Evolutionary conservation across 2,888 invertebrate species (phyloP), one percentile per base, ranked within the genome.

Genomic region (Eupithecia insigniata): DNA sequence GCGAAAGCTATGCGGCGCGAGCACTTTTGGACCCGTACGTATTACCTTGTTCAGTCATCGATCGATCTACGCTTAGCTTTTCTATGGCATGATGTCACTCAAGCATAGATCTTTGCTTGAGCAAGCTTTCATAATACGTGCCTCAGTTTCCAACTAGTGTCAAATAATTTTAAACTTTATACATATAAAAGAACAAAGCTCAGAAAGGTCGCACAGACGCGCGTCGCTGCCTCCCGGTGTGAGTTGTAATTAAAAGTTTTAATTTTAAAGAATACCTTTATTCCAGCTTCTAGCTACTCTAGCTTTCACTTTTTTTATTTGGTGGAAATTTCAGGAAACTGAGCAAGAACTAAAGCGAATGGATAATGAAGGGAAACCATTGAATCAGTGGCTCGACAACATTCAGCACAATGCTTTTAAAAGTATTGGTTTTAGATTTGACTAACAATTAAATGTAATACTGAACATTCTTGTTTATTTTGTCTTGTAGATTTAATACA

Each of bases 271-370:
- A 18, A 43, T 22, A 22, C 10, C 10, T 51, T 10, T n/a, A 1
- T 51, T 10, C 3, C n/a, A n/a, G n/a, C n/a, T n/a, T n/a, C n/a
- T n/a, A n/a, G n/a, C n/a, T n/a, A n/a, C n/a, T 18, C 43, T 43
- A 18, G 18, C 18, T 43, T 22, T 22, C 12, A 10, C 10, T 51
- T 51, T 22, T 51, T 10, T 51, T 22, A 51, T 22, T 51, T 51
- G 10, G 22, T 22, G 22, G 22, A 55, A 0, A 18, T 70, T 70
- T 67, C 10, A 74, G 74, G 61, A 66, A 66, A 69, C 71, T 16
- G 69, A 74, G 69, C 66, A 69, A 36, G 74, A 71, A 55, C 34
- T 62, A 2, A 62, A 55, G 5, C 68, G 74, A 8, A 36, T 71
- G 43, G 78, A 72, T 16, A 55, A 5, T 36, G 36, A 64, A 64